These are phyloP conservation scores for Panonychus citri DNA, from an alignment of 1,140 invertebrate species.

Conservation along the genomic window DNA sequence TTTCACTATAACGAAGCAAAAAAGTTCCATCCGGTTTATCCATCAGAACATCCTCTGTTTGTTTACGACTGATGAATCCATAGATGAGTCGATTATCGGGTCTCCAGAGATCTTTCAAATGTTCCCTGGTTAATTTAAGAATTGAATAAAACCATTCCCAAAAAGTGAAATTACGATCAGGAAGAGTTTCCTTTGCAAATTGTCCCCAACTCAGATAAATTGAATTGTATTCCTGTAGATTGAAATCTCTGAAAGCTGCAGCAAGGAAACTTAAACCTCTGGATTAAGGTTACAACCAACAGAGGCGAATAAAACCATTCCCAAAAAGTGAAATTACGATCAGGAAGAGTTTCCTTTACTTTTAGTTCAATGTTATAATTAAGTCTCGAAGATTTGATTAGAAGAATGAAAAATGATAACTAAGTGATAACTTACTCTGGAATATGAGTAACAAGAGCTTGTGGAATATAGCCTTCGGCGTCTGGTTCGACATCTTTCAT, in stretches of 20 bases:
- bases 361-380: no score
- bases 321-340: constrained; percentile 88
- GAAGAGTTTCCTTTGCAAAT: constrained; percentile 77
- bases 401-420: no score
- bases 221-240: constrained; percentile 24
- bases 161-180: constrained; percentile 76
- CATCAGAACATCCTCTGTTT: constrained; percentile 61
- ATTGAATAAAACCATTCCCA: constrained; percentile 98
- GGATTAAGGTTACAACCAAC: constrained; percentile 55
- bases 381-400: no score
- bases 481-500: constrained; percentile 43
- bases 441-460: constrained; percentile 54
- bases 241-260: constrained; percentile 42
- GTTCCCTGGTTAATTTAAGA: constrained; percentile 82
- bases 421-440: constrained; percentile 29
- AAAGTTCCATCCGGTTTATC: constrained; percentile 60
- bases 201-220: constrained; percentile 60
- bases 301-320: constrained; percentile 84
- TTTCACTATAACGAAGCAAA: constrained; percentile 76
- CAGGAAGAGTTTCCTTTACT: constrained; percentile 70
- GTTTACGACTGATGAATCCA: constrained; percentile 69
- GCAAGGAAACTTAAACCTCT: constrained; percentile 64
- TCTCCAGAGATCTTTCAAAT: constrained; percentile 60
- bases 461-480: constrained; percentile 56
- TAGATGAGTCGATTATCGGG: constrained; percentile 53